Conservation (phyloP, 1,140 invertebrate species). For the Drosophila elegans region DNA sequence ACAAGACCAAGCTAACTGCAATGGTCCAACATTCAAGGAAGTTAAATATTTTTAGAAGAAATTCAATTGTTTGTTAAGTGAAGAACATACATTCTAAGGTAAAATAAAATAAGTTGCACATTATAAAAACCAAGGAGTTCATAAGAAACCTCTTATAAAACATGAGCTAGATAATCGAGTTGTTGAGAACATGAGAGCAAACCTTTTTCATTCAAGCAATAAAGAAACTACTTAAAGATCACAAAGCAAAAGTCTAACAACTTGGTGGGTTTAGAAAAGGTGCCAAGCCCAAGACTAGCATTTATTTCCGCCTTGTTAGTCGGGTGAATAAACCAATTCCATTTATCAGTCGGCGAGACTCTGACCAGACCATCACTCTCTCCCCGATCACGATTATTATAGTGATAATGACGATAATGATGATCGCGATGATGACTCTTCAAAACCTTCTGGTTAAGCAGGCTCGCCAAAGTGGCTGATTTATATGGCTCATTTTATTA, state of each 20-base stretch:
- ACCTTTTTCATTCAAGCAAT: neutral
- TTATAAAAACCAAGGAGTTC: neutral
- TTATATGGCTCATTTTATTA: conserved; percentile 56
- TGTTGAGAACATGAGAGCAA: neutral
- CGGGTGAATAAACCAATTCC: conserved; percentile 21
- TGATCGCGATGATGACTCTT: conserved; percentile 27
- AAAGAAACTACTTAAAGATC: neutral
- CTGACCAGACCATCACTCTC: conserved; percentile 7
- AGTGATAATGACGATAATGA: conserved; percentile 5
- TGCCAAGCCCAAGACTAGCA: conserved; percentile 35
- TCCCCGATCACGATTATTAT: neutral
- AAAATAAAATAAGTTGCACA: neutral
- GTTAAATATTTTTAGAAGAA: too few species aligned
- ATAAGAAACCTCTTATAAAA: neutral
- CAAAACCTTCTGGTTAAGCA: conserved; percentile 19
- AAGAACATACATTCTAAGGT: too few species aligned
- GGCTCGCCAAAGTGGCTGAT: conserved; percentile 33
- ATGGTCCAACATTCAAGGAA: too few species aligned
- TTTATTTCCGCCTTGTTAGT: conserved; percentile 20
- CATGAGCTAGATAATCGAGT: neutral
- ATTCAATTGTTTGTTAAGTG: too few species aligned
- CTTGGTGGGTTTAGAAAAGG: neutral
- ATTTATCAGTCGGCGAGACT: conserved; percentile 5
- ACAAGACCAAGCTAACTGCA: too few species aligned
- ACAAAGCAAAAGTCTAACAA: conserved; percentile 3